These are phyloP conservation scores for Ecdyonurus torrentis DNA, from an alignment of 2,888 invertebrate genomes.

Conservation along the genomic window DNA sequence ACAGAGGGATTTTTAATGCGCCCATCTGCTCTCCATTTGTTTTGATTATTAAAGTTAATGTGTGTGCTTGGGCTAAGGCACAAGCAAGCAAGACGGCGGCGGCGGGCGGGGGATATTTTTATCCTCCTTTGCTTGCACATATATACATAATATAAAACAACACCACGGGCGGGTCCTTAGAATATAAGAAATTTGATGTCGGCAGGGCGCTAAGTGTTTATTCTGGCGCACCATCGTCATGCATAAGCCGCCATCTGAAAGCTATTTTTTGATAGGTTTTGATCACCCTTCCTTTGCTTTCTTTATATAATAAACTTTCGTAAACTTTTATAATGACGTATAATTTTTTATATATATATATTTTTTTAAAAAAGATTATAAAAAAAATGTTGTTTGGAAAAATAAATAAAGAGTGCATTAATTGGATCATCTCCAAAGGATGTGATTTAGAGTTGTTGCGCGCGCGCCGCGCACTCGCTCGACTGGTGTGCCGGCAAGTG, in stretches of 20 bases:
- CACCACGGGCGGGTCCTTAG: neutral
- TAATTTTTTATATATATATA: neutral
- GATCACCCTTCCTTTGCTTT: neutral
- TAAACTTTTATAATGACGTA: neutral
- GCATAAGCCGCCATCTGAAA: neutral
- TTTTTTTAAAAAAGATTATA: neutral
- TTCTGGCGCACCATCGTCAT: neutral
- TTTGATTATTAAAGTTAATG: slow-evolving; percentile 2
- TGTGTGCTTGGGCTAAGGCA: neutral
- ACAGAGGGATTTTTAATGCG: neutral
- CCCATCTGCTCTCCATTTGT: slow-evolving; percentile 4
- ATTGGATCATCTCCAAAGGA: neutral
- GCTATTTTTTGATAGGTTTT: neutral
- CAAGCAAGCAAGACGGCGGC: neutral
- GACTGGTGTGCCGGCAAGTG: neutral
- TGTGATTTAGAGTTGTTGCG: neutral
- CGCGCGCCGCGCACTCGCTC: neutral
- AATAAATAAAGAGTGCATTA: neutral
- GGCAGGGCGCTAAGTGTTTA: neutral
- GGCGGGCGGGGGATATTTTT: neutral
- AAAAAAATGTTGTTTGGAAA: neutral
- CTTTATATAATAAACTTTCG: neutral
- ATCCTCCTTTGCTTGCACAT: neutral
- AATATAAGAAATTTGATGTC: neutral
- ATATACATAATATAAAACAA: neutral